Evolutionary conservation across 2,888 invertebrate species (phyloP), one percentile per base, ranked within the genome.

Genomic region (Heteropelma amictum): DNA sequence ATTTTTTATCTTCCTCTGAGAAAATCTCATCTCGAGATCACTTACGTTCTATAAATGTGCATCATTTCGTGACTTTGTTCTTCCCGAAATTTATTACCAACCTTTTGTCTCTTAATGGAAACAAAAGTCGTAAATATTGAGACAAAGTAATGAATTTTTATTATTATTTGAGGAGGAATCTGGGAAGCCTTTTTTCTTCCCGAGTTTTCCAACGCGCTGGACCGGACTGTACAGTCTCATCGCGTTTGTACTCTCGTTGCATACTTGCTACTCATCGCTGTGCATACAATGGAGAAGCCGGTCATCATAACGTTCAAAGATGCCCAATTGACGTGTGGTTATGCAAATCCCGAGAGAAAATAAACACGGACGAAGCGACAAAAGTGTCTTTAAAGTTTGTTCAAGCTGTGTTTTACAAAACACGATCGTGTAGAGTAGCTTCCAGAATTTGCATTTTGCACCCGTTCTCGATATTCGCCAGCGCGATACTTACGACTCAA

Each of bases 251-350:
- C 54, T 14, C 33, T 19, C 45, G 23, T 7, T 33, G 42, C 60
- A 45, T 53, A 38, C 47, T 54, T 42, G 64, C 49, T 42, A 33
- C 49, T 38, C 58, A 49, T 33, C 26, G 38, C 38, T 28, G 6
- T 49, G 21, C 19, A 63, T 35, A 30, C 63, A 45, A 47, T 45
- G 30, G 8, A 45, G 33, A 8, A 30, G 10, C 26, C 8, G 49
- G 12, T 68, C 21, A 63, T 63, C 5, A 47, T 30, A 63, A 63
- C 35, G 49, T 38, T 54, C 63, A 28, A 54, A 54, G 38, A 47
- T 47, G 47, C 54, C 45, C 53, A 38, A 63, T 47, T 30, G 61
- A 26, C 35, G n/a, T 8, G 38, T 49, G 23, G 35, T 63, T 54
- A 38, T 56, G 47, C 35, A 14, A 19, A 63, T 23, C 30, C 6